Base-by-base conservation (phyloP, 2,797 vertebrate genomes). In the Varecia variegata region DNA sequence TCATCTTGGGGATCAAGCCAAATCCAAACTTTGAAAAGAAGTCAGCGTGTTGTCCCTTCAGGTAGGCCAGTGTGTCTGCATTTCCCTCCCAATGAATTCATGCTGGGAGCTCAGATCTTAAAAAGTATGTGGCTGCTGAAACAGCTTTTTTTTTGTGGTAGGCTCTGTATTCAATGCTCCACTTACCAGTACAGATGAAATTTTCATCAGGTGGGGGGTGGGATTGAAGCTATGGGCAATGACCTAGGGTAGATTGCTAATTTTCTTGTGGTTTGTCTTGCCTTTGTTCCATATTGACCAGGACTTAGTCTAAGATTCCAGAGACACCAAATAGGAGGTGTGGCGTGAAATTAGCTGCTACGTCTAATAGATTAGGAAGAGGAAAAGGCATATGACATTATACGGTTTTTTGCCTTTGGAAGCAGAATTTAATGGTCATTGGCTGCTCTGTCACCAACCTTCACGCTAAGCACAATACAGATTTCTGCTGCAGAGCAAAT, bases 341-440 rank as follows among this genome's bases (percentile, higher is more conserved):
- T 54, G 94, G 77, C 2, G n/a, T 93, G 89, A 97, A 92, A 88
- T 71, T 93, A 97, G 79, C 52, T 73, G 86, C 15, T 35, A 6
- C 0, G 1, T 93, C 54, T 84, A 17, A 71, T 90, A 89, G 90
- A 93, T 93, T n/a, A n/a, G 82, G 80, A 96, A 97, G 96, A 54
- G 3, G 89, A 85, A 96, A 52, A 92, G 58, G 84, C 65, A 0
- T 70, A 2, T 74, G 21, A 73, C n/a, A 1, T 97, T 92, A 85
- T 90, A 90, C 0, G n/a, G 52, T 12, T 82, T 97, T 97, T 97
- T 93, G 93, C 94, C 54, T 96, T 88, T 71, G 96, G 56, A 92
- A 92, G 5, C 88, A 94, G 94, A 89, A 88, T 93, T 81, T 93
- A 47, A 54, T 62, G 97, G 97, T 97, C 98, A 90, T 90, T 97